Evolutionary conservation across 2,113 vertebrate species (phyloP), one percentile per base, ranked within the genome.

Genomic region (Hyperoodon ampullatus): DNA sequence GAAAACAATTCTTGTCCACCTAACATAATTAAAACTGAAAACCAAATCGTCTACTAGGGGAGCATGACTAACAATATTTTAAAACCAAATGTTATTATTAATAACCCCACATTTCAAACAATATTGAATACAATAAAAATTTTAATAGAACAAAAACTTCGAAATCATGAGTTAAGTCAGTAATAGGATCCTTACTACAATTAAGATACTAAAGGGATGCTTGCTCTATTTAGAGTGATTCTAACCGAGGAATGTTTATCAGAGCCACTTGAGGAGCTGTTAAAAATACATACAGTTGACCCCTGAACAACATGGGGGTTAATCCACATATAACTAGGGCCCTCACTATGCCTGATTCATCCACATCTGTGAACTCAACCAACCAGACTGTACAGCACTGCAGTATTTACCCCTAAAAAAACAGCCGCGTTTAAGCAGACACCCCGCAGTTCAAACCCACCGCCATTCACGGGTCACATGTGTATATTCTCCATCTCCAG

Each of bases 11-110:
- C 33, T 94, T 87, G 66, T 13, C 70, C 90, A 93, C 19, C 53
- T 89, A 65, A 89, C 21, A 39, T 63, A 85, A 84, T 82, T 92
- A 66, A 88, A 95, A 95, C 6, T 66, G 58, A 78, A 87, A 94
- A 90, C 5, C 30, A 71, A 88, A 72, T 24, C 71, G 19, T 75
- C 42, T 68, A 42, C 68, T 80, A 35, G 44, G 42, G 15, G 11
- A 88, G 33, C 35, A 90, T 58, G 26, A 68, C n/a, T 65, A 92
- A 80, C 81, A 47, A 35, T 11, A 61, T 42, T 61, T 61, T 42
- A 19, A 82, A 80, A 58, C 53, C 74, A 82, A 96, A 70, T 47
- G n/a, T 39, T 60, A 68, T 50, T 70, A 85, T 16, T 72, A 24
- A 90, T 19, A 96, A 87, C 23, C 44, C 30, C 78, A 77, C 58